Evolutionary conservation across 2,888 invertebrate species (phyloP), one percentile per base, ranked within the genome.

Genomic region (Apodemia mormo): DNA sequence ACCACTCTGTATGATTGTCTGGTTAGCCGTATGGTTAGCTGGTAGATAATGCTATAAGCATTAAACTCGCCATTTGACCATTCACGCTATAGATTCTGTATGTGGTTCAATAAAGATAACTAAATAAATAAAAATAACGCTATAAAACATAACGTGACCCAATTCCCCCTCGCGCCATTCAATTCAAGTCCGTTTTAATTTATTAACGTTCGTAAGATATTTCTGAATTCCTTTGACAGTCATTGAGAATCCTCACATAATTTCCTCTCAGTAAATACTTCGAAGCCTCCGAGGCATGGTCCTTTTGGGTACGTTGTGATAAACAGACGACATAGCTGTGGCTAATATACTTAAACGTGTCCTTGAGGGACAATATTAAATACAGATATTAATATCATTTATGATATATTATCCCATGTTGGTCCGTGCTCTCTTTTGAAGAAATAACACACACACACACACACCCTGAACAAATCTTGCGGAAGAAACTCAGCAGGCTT

Each of bases 211-310:
- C 61, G 61, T 33, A 61, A 30, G 61, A 61, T 61, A 61, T 61
- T 61, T 61, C 61, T 30, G 61, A 61, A 61, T 61, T 61, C 61
- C 61, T 61, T 61, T 61, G 61, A 61, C 61, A 30, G 29, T 33
- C 33, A 33, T 61, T 33, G 30, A 61, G 61, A 61, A 14, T 49
- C 12, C 33, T 61, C 61, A 33, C 61, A 61, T 61, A 61, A 61
- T 61, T 61, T 61, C 61, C 61, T 61, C 12, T 61, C 61, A 12
- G 61, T 61, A 61, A 61, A 61, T 61, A 61, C 61, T 61, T 29
- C 61, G 10, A 33, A 61, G 49, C 61, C 61, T 61, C 61, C 61
- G 61, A 49, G 61, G 61, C 61, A 61, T 61, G 30, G 61, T 61
- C 61, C 61, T 61, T 29, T 61, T 5, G 29, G 30, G 61, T 14